A percentile compares a stretch with the other conserved stretches of the same genome.
These are phyloP conservation scores for Phacellophora camtschatica DNA, from an alignment of 30 jellyfish, hydroid and myxozoan genomes.

Conservation along the genomic window DNA sequence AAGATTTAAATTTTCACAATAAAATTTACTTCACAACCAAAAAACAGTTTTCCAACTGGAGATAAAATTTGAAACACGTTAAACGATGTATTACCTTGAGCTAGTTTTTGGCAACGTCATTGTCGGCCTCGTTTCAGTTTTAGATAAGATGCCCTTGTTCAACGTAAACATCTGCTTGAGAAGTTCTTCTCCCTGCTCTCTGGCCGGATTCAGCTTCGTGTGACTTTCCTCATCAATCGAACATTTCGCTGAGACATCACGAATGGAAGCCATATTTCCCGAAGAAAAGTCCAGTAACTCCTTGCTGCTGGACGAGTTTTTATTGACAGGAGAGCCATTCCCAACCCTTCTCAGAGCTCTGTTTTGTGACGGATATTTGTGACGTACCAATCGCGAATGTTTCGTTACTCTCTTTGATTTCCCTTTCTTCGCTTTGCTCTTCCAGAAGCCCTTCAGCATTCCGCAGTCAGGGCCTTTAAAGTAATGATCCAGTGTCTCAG, in stretches of 20 bases:
- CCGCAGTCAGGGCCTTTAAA: not conserved
- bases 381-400: not conserved
- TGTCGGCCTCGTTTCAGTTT: not conserved
- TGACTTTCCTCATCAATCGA: not conserved
- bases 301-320: too few relatives aligned
- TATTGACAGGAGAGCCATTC: too few relatives aligned
- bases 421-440: not conserved
- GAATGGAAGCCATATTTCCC: not conserved
- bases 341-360: not conserved
- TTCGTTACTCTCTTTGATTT: not conserved
- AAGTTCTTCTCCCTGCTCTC: slow-evolving; percentile 48
- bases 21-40: too few relatives aligned
- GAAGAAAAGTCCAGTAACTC: too few relatives aligned
- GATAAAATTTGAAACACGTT: too few relatives aligned
- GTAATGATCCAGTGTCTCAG: not conserved
- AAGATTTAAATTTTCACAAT: too few relatives aligned
- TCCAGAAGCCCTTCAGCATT: not conserved
- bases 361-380: slow-evolving; percentile 21
- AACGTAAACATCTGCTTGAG: slow-evolving; percentile 40
- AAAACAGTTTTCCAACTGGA: too few relatives aligned
- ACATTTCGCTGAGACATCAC: not conserved
- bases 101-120: not conserved
- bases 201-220: not conserved
- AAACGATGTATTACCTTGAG: not conserved
- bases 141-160: slow-evolving; percentile 20